phyloP scores from a whole-genome alignment of 2,888 invertebrate genomes.

The Choreutis nemorana region DNA sequence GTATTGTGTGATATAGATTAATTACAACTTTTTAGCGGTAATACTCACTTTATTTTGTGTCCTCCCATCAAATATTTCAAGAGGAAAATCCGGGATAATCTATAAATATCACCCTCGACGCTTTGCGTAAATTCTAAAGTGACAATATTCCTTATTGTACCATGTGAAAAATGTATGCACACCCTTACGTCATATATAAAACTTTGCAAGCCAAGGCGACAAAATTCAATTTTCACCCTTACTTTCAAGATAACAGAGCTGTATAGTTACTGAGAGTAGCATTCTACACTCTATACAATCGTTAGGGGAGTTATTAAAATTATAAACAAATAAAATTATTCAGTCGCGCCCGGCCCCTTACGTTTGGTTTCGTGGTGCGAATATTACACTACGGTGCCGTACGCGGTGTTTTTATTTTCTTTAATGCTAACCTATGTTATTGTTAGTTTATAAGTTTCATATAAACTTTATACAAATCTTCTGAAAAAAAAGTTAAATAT shows the following conservation, averaged over 20 bases:
- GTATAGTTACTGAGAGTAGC: too few relatives aligned
- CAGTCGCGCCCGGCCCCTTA: constrained; percentile 38
- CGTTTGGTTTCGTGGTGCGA: constrained; percentile 30
- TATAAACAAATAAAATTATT: constrained; percentile 65
- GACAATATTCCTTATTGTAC: constrained; percentile 57
- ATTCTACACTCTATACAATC: too few relatives aligned
- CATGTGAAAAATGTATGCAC: constrained; percentile 55
- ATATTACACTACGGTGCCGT: too few relatives aligned
- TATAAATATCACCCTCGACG: constrained; percentile 52
- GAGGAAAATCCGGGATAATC: constrained; percentile 55
- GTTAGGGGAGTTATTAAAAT: constrained; percentile 59
- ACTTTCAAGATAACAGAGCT: background rate
- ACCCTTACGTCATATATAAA: constrained; percentile 20
- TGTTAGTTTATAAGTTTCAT: too few relatives aligned
- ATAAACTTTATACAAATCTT: background rate
- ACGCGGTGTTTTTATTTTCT: too few relatives aligned
- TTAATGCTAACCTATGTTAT: too few relatives aligned
- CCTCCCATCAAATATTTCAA: constrained; percentile 41
- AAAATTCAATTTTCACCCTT: constrained; percentile 1
- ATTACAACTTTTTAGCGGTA: too few relatives aligned
- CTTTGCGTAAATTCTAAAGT: constrained; percentile 50
- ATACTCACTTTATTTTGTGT: too few relatives aligned
- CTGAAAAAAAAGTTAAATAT: background rate
- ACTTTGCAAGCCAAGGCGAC: too few relatives aligned
- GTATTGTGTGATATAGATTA: too few relatives aligned